Conservation (phyloP, 1,140 invertebrate genomes). For the Diprion similis region DNA sequence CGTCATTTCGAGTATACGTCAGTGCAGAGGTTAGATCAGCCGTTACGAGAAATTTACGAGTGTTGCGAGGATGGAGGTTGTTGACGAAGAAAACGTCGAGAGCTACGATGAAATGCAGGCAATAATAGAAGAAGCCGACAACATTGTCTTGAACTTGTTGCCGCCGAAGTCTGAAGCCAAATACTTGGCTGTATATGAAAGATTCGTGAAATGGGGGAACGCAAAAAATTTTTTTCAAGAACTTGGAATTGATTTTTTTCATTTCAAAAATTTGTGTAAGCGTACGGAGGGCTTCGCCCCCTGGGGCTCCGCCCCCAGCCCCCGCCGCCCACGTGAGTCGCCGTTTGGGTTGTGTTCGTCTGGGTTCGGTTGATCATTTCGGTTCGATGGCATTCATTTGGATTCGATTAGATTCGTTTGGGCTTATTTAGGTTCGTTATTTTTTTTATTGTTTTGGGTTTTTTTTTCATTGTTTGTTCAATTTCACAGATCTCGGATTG, state of each 20-base stretch:
- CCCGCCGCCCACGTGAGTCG: too few species aligned
- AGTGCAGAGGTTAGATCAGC: too few species aligned
- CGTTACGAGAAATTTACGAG: too few species aligned
- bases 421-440: background rate
- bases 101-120: background rate
- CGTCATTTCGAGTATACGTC: too few species aligned
- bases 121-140: conserved; percentile 4
- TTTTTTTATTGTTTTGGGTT: background rate
- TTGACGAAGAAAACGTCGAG: background rate
- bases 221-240: background rate
- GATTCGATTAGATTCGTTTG: background rate
- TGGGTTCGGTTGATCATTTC: background rate
- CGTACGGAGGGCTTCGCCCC: too few species aligned
- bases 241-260: too few species aligned
- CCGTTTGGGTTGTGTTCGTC: background rate
- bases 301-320: too few species aligned
- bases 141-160: background rate
- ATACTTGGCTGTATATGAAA: background rate
- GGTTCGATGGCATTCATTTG: background rate
- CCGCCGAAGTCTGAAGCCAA: background rate
- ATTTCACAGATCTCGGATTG: conserved; percentile 1
- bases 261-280: too few species aligned
- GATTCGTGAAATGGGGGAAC: conserved; percentile 5
- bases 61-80: too few species aligned
- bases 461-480: background rate